These are phyloP conservation scores for Leucoraja erinaceus DNA, from an alignment of 2,113 vertebrate genomes.

Conservation along the genomic window DNA sequence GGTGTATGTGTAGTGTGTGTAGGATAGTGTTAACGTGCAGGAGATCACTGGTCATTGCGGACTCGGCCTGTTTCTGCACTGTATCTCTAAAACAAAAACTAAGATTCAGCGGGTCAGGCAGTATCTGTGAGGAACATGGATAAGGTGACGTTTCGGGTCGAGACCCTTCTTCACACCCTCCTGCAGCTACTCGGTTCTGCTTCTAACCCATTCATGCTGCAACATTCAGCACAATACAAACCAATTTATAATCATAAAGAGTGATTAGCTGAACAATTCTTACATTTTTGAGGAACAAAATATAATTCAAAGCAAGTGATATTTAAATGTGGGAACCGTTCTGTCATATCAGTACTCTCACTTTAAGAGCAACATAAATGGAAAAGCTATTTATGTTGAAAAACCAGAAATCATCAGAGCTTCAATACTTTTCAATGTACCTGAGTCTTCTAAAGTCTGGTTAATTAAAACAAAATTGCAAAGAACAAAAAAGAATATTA, in stretches of 20 bases:
- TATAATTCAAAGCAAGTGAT: not conserved
- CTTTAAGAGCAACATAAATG: not conserved
- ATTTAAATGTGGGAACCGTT: not conserved
- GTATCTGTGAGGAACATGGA: too few species aligned
- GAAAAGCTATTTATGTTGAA: not conserved
- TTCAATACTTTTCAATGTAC: not conserved
- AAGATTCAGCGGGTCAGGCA: too few species aligned
- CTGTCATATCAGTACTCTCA: not conserved
- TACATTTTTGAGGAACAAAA: not conserved
- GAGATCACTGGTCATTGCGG: too few species aligned
- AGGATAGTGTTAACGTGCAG: too few species aligned
- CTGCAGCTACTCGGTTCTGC: not conserved
- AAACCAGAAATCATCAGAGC: constrained; percentile 5
- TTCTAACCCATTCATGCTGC: not conserved
- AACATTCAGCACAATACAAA: not conserved
- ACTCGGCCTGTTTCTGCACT: too few species aligned
- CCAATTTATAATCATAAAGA: not conserved
- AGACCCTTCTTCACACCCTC: not conserved
- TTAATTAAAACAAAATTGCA: not conserved
- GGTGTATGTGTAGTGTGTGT: too few species aligned
- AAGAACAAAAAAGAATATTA: not conserved
- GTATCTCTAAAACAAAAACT: too few species aligned
- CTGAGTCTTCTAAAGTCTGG: not conserved
- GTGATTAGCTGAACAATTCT: not conserved
- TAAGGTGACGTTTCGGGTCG: too few species aligned